Evolutionary conservation across 2,113 vertebrate species (phyloP).

Genomic region (Spheniscus mendiculus): DNA sequence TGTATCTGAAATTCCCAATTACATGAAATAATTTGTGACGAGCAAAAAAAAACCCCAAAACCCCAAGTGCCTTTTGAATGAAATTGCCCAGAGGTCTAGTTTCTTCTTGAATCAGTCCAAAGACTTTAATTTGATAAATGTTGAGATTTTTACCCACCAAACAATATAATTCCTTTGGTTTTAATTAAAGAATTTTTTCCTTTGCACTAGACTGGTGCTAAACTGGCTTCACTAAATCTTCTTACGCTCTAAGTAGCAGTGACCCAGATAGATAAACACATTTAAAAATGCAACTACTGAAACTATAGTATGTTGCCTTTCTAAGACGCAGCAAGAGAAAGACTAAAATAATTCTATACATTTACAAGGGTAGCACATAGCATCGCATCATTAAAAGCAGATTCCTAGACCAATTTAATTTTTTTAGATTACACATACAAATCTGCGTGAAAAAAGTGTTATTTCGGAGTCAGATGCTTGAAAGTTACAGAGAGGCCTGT

Average conservation of each 20-base stretch:
- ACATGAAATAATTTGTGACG: not conserved
- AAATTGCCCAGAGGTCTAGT: not conserved
- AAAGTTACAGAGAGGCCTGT: not conserved
- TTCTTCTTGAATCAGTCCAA: constrained; percentile 2
- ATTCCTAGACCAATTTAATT: not conserved
- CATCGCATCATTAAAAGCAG: not conserved
- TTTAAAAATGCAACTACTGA: constrained; percentile 68
- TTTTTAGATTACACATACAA: not conserved
- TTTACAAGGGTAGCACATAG: constrained; percentile 15
- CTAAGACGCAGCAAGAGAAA: not conserved
- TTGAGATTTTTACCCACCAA: not conserved
- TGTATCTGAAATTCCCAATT: not conserved
- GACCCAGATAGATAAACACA: constrained; percentile 75
- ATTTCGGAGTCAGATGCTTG: not conserved
- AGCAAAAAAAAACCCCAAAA: not conserved
- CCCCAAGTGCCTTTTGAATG: not conserved
- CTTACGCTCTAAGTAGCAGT: constrained; percentile 68
- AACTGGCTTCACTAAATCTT: constrained; percentile 55
- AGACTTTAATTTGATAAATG: not conserved
- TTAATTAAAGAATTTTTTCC: constrained; percentile 34
- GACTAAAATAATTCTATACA: constrained; percentile 35
- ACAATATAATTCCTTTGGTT: not conserved
- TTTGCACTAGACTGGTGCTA: constrained; percentile 28
- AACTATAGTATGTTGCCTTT: constrained; percentile 58
- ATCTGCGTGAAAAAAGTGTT: not conserved